Base-by-base conservation (phyloP, 2,888 invertebrate genomes). In the Folsomia manolachei region DNA sequence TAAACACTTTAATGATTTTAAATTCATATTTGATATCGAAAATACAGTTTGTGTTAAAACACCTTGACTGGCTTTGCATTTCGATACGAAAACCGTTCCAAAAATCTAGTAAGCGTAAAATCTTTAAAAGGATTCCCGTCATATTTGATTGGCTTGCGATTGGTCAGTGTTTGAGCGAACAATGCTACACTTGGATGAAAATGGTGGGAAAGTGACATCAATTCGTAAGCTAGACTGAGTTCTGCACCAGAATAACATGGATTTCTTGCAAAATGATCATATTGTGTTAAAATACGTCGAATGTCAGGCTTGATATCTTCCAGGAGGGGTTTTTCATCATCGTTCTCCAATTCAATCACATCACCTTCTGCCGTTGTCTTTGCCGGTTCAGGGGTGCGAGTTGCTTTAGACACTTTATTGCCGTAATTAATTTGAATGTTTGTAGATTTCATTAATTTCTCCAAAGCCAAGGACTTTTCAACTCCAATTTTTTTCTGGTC, bases 81-180 rank as follows among this genome's bases (percentile, higher is more conserved):
- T 83, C 95, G 94, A 84, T 94, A 97, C 11, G 94, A 94, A 84
- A 97, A 98, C 61, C 97, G 88, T 82, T 99, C 97, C 63, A 99
- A 86, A 84, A 99, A 99, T 65, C 94, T 87, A 65, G 94, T 91
- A 51, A 95, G 86, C 0, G 92, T 91, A 83, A 97, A 95, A 84
- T 99, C 98, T 81, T 92, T 89, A 1, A 99, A 85, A 0, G 98
- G 97, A 84, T 99, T 96, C 0, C 98, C 97, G 72, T 89, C 88
- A 84, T 98, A 98, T 51, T 89, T 88, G 69, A 96, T 90, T 69
- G 87, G 84, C 85, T 91, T 87, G 26, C 88, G 89, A 76, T 90
- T 85, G 0, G 94, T 82, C 2, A 98, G 85, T 78, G 89, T 91
- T 63, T 89, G 87, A 0, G 97, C 94, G 85, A 96, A 98, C 72